Evolutionary conservation across 2,797 vertebrate species (phyloP).

Genomic region (Cottoperca gobio): DNA sequence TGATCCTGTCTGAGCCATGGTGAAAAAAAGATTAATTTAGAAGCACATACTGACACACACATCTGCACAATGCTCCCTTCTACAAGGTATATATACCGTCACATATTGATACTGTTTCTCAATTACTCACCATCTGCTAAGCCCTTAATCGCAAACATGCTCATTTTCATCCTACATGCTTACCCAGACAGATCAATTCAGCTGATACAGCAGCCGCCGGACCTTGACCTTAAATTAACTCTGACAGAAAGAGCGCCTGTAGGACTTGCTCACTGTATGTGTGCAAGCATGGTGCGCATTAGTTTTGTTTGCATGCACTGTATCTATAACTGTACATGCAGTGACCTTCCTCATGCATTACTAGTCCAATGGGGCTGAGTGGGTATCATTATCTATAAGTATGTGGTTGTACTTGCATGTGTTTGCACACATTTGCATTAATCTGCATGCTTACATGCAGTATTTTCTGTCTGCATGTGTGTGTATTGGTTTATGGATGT

Average conservation of each 20-base stretch:
- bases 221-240: conserved; percentile 55
- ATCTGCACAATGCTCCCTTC: background rate
- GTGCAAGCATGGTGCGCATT: conserved; percentile 7
- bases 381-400: background rate
- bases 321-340: conserved; percentile 8
- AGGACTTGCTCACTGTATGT: conserved; percentile 18
- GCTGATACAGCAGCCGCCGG: conserved; percentile 51
- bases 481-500: conserved; percentile 7
- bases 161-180: conserved; percentile 50
- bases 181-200: conserved; percentile 64
- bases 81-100: background rate
- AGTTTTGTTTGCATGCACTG: conserved; percentile 8
- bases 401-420: conserved; percentile 2
- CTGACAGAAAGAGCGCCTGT: conserved; percentile 24
- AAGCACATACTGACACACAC: background rate
- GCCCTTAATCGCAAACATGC: conserved; percentile 44
- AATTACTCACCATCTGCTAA: conserved; percentile 19
- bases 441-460: background rate
- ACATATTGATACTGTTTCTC: background rate
- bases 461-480: conserved; percentile 1
- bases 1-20: conserved; percentile 9
- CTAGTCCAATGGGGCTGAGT: background rate
- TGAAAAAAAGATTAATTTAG: conserved; percentile 4
- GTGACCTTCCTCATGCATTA: background rate
- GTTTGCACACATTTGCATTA: conserved; percentile 16